Conservation (phyloP, 2,888 invertebrate genomes). For the Liposcelis brunnea region DNA sequence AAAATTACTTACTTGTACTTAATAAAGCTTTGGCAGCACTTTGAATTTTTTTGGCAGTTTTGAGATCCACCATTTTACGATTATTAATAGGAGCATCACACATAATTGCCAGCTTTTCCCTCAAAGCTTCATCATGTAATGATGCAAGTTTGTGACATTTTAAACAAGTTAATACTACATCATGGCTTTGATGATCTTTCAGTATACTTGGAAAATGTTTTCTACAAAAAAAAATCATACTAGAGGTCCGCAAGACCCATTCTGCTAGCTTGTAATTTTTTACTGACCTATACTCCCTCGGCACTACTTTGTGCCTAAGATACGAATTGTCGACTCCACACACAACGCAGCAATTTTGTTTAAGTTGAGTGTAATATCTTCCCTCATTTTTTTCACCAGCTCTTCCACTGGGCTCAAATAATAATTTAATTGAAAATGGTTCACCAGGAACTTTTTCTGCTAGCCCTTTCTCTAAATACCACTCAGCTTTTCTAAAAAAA, state of each 20-base stretch:
- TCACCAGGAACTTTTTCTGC: constrained; percentile 28
- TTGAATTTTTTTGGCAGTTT: neutral
- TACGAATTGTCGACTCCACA: constrained; percentile 51
- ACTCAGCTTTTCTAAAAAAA: constrained; percentile 1
- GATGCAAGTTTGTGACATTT: neutral
- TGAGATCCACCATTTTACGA: neutral
- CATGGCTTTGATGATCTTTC: constrained; percentile 3
- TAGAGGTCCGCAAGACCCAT: too few species aligned
- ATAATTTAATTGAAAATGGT: constrained; percentile 49
- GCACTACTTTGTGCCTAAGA: constrained; percentile 64
- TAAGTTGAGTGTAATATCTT: constrained; percentile 51
- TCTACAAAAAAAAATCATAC: neutral
- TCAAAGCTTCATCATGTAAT: neutral
- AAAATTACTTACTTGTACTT: neutral
- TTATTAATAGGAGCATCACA: neutral
- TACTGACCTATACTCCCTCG: constrained; percentile 48
- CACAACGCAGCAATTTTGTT: constrained; percentile 62
- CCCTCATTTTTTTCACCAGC: constrained; percentile 45
- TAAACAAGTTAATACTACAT: neutral
- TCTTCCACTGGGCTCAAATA: constrained; percentile 61
- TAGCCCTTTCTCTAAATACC: constrained; percentile 31
- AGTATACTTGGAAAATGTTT: neutral
- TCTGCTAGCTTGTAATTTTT: constrained; percentile 24
- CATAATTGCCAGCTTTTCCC: neutral
- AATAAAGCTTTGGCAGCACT: neutral